phyloP scores from a whole-genome alignment of 2,113 vertebrate species.

The Megaptera novaeangliae region DNA sequence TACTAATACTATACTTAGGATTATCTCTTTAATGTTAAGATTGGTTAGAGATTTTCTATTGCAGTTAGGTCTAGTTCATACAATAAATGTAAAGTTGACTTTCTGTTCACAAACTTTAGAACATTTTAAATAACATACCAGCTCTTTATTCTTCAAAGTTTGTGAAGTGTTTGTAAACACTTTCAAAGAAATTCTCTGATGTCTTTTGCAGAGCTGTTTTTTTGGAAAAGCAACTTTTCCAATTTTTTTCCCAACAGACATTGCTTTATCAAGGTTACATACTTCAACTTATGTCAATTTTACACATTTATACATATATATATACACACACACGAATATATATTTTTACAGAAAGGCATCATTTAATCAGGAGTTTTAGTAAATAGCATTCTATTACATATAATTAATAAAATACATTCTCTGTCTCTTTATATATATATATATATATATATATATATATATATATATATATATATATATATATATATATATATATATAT shows the following conservation, averaged over 20 bases:
- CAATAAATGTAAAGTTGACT: not conserved
- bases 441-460: not conserved
- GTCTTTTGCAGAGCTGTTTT: not conserved
- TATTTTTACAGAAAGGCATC: not conserved
- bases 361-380: not conserved
- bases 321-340: not conserved
- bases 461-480: no score
- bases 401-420: not conserved
- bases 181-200: not conserved
- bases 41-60: not conserved
- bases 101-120: not conserved
- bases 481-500: no score
- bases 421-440: rapidly evolving
- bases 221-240: not conserved
- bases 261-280: not conserved
- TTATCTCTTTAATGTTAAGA: not conserved
- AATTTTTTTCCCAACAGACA: not conserved
- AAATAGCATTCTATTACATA: not conserved
- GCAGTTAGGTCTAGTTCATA: not conserved
- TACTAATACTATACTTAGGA: not conserved
- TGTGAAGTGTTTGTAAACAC: not conserved
- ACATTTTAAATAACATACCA: not conserved
- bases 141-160: not conserved
- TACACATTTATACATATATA: not conserved
- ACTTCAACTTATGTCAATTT: not conserved